Conservation (phyloP, 1,140 invertebrate genomes). For the Penaeus indicus region DNA sequence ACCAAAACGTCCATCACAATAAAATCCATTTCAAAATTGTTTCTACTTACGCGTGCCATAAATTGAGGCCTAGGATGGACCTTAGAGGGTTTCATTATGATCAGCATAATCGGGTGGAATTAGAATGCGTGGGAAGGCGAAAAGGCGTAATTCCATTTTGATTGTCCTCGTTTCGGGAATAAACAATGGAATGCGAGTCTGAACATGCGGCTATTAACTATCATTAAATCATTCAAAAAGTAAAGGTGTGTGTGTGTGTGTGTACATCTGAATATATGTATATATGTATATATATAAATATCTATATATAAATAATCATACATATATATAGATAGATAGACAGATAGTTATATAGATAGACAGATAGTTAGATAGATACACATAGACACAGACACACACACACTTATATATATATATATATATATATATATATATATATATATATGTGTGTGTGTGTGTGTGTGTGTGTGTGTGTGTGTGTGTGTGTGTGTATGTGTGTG, state of each 20-base stretch:
- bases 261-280: not conserved
- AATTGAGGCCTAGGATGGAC: conserved; percentile 4
- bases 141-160: no score
- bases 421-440: no score
- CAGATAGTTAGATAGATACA: no score
- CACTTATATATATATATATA: not conserved
- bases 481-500: not conserved
- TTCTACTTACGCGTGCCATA: conserved; percentile 24
- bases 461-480: not conserved
- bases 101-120: no score
- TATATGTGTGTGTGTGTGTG: not conserved
- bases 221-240: no score
- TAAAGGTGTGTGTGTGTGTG: not conserved
- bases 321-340: no score
- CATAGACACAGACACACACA: not conserved
- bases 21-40: conserved; percentile 52
- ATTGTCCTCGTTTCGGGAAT: no score
- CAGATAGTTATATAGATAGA: no score
- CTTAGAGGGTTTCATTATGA: no score
- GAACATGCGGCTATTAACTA: no score
- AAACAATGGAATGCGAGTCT: no score
- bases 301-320: no score
- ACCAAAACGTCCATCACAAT: conserved; percentile 36
- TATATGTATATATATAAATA: conserved; percentile 1
- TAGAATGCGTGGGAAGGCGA: not conserved